These are phyloP conservation scores for Antigone vipio DNA, from an alignment of 2,113 vertebrate species.

Conservation along the genomic window DNA sequence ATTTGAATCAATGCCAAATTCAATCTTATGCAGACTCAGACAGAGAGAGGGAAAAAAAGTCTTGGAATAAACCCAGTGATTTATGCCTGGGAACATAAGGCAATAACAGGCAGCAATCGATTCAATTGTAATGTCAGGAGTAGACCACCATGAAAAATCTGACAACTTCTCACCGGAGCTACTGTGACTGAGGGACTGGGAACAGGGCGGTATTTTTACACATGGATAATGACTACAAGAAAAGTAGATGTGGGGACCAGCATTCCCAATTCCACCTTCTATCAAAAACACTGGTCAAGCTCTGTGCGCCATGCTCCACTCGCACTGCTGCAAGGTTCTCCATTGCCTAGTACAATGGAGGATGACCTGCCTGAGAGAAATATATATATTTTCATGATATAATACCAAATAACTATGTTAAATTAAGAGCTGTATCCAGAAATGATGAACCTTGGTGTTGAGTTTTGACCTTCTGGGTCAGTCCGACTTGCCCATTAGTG, in stretches of 20 bases:
- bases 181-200: not conserved
- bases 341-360: not conserved
- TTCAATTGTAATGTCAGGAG: not conserved
- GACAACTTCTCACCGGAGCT: not conserved
- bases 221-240: not conserved
- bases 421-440: not conserved
- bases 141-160: not conserved
- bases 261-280: not conserved
- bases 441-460: not conserved
- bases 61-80: slow-evolving; percentile 31
- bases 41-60: not conserved
- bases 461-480: not conserved
- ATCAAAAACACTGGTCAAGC: not conserved
- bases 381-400: not conserved
- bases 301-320: not conserved
- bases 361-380: not conserved
- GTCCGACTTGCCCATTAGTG: not conserved
- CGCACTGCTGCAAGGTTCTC: not conserved
- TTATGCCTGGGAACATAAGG: not conserved
- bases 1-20: slow-evolving; percentile 61
- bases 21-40: slow-evolving; percentile 28
- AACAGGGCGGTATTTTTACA: not conserved
- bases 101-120: not conserved
- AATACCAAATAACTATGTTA: not conserved
- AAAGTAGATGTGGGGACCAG: not conserved